Evolutionary conservation across 2,888 invertebrate genomes (phyloP).

Genomic region (Venusia cambrica): DNA sequence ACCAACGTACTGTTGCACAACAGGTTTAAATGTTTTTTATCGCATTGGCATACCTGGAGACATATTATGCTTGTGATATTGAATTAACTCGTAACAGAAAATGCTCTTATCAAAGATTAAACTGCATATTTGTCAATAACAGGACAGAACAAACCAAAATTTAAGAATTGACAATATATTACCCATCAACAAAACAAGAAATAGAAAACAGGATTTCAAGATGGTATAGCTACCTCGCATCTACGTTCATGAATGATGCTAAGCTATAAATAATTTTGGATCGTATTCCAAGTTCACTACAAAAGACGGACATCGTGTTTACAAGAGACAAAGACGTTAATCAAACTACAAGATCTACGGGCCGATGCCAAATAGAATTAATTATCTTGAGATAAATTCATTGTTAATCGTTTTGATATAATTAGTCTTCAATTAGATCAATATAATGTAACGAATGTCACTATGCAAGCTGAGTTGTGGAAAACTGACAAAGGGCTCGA

Average conservation of each 20-base stretch:
- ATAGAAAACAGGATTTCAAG: too few relatives aligned
- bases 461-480: too few relatives aligned
- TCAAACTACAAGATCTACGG: slow-evolving; percentile 22
- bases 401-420: not conserved
- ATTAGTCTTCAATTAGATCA: slow-evolving; percentile 1
- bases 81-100: too few relatives aligned
- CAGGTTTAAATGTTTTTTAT: slow-evolving; percentile 22
- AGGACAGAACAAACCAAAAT: too few relatives aligned
- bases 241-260: slow-evolving; percentile 12
- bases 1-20: slow-evolving; percentile 44
- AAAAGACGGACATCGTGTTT: slow-evolving; percentile 29
- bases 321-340: slow-evolving; percentile 32
- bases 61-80: not conserved
- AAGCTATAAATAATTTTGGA: slow-evolving; percentile 21
- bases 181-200: too few relatives aligned
- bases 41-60: slow-evolving; percentile 17
- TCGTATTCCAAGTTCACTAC: slow-evolving; percentile 25
- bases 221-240: too few relatives aligned
- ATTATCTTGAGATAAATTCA: slow-evolving; percentile 5
- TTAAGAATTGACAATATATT: too few relatives aligned
- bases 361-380: slow-evolving; percentile 33
- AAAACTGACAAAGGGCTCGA: too few relatives aligned
- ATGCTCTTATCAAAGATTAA: too few relatives aligned
- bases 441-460: too few relatives aligned
- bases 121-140: too few relatives aligned